Percentiles rank a stretch among this genome's conserved stretches.
Evolutionary conservation across 1,140 invertebrate genomes (phyloP).

Genomic region (Teleopsis dalmanni): DNA sequence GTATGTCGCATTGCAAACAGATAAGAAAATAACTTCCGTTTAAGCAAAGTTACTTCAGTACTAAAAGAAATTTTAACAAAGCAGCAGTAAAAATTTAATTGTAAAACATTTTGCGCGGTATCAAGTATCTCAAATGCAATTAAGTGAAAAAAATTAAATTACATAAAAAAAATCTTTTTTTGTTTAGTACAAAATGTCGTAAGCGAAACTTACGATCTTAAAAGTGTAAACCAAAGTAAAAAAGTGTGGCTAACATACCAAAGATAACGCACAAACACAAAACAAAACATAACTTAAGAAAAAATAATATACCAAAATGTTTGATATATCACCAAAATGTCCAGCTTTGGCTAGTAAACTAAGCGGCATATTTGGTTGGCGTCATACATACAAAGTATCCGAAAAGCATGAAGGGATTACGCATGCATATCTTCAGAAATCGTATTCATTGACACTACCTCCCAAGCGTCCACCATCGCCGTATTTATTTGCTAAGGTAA

Average conservation of each 20-base stretch:
- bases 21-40: no score
- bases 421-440: slow-evolving; percentile 44
- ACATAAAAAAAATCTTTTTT: no score
- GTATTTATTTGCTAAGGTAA: slow-evolving; percentile 23
- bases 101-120: no score
- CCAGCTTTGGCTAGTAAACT: slow-evolving; percentile 61
- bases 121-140: no score
- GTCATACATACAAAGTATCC: slow-evolving; percentile 67
- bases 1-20: no score
- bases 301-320: slow-evolving; percentile 23
- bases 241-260: slow-evolving; percentile 5
- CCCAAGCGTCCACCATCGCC: slow-evolving; percentile 33
- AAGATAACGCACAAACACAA: slow-evolving; percentile 5
- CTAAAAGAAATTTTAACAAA: no score
- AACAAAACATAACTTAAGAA: slow-evolving; percentile 10
- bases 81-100: no score
- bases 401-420: slow-evolving; percentile 60
- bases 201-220: no score
- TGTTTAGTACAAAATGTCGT: no score
- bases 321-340: slow-evolving; percentile 47
- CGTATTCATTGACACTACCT: slow-evolving; percentile 41
- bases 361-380: slow-evolving; percentile 63
- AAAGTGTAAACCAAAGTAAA: no score
- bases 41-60: no score
- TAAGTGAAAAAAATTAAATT: no score